A percentile compares a stretch with the other conserved stretches of the same genome.
phyloP scores from a whole-genome alignment of 2,797 vertebrate genomes.

The Crocodylus rhombifer region DNA sequence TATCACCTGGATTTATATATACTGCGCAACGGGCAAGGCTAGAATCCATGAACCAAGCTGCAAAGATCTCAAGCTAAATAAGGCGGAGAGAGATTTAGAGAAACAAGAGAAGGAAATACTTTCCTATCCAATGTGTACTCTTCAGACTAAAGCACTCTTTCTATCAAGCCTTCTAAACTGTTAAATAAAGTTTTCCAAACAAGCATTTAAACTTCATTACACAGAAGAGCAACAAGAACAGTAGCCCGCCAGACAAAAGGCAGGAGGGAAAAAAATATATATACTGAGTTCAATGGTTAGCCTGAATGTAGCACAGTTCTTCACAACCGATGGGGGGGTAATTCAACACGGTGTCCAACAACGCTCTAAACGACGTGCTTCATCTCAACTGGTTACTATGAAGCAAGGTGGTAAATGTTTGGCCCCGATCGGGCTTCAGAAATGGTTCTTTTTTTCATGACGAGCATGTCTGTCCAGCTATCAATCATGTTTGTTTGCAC shows the following conservation, averaged over 20 bases:
- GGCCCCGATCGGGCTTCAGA: slow-evolving; percentile 86
- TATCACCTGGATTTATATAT: slow-evolving; percentile 84
- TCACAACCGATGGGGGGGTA: slow-evolving; percentile 87
- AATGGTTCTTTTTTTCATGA: slow-evolving; percentile 88
- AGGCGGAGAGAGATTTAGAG: slow-evolving; percentile 86
- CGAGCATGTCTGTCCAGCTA: slow-evolving; percentile 89
- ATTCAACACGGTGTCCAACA: slow-evolving; percentile 87
- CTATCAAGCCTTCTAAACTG: slow-evolving; percentile 94
- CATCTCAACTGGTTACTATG: slow-evolving; percentile 88
- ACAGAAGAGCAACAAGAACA: slow-evolving; percentile 89
- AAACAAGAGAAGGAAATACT: slow-evolving; percentile 86
- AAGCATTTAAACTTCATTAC: slow-evolving; percentile 92
- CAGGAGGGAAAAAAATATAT: slow-evolving; percentile 87
- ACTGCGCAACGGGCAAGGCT: slow-evolving; percentile 86
- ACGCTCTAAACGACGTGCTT: slow-evolving; percentile 87
- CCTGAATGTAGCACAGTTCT: slow-evolving; percentile 90
- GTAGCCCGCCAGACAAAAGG: slow-evolving; percentile 87
- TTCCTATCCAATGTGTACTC: slow-evolving; percentile 92
- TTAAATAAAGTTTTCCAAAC: slow-evolving; percentile 95
- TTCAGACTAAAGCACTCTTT: slow-evolving; percentile 92
- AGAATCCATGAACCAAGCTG: slow-evolving; percentile 90
- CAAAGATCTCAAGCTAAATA: slow-evolving; percentile 90
- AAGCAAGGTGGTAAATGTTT: slow-evolving; percentile 89
- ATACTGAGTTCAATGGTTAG: slow-evolving; percentile 89
- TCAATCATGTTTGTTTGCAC: slow-evolving; percentile 90